phyloP scores from a whole-genome alignment of 2,113 vertebrate genomes.

The Nyctibius bracteatus region DNA sequence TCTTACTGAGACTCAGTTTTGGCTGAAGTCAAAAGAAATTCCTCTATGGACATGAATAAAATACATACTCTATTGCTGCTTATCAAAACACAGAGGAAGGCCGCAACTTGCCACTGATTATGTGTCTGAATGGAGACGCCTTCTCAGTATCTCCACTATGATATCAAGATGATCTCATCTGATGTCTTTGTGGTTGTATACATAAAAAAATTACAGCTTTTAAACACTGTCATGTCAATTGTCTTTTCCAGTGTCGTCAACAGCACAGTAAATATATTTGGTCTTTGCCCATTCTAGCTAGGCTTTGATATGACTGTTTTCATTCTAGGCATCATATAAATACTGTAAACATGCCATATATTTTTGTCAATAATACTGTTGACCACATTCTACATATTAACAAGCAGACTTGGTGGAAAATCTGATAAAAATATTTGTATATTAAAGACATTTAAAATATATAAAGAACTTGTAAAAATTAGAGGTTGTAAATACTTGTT shows the following conservation, averaged over 20 bases:
- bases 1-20: neutral
- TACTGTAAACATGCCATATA: neutral
- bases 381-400: neutral
- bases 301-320: neutral
- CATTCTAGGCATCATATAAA: neutral
- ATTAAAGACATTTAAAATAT: neutral
- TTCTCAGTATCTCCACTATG: neutral
- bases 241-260: neutral
- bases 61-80: neutral
- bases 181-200: fast-evolving
- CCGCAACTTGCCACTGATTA: neutral
- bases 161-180: neutral
- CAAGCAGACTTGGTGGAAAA: neutral
- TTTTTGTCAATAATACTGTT: neutral
- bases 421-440: neutral
- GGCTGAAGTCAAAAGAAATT: neutral
- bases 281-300: neutral
- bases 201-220: neutral
- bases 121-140: fast-evolving
- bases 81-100: neutral
- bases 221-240: neutral
- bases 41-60: neutral
- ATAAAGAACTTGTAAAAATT: no score
- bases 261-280: neutral
- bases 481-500: neutral